phyloP scores from a whole-genome alignment of 2,888 invertebrate species.

The Argyra leucocephala region DNA sequence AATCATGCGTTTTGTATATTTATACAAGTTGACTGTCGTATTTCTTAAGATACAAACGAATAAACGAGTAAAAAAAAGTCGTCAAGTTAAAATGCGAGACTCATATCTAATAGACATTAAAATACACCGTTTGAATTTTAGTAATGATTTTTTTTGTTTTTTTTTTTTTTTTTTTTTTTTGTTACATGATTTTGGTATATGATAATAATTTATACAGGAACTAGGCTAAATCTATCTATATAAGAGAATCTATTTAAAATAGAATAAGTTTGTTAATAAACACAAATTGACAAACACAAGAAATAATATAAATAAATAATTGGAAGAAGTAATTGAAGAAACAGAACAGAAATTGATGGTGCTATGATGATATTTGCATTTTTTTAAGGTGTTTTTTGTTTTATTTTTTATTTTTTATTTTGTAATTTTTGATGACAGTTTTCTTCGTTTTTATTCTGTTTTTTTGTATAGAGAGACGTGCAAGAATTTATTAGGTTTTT shows the following conservation, averaged over 20 bases:
- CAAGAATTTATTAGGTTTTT: neutral
- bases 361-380: neutral
- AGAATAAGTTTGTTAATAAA: neutral
- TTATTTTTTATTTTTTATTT: neutral
- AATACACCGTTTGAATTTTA: neutral
- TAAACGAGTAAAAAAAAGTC: neutral
- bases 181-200: neutral
- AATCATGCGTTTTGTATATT: neutral
- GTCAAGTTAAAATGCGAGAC: neutral
- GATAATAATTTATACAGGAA: neutral
- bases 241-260: neutral
- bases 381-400: neutral
- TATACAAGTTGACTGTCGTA: neutral
- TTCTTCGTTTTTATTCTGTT: neutral
- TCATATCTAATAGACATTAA: neutral
- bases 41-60: too few species aligned
- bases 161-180: neutral
- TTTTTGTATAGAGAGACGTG: neutral
- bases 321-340: neutral
- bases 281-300: neutral
- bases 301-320: neutral
- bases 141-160: neutral
- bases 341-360: constrained; percentile 1
- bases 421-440: neutral
- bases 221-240: constrained; percentile 5